A percentile compares a stretch with the other conserved stretches of the same genome.
phyloP scores from a whole-genome alignment of 92 coral and sea anemone species.

The Epizoanthus stellaris region DNA sequence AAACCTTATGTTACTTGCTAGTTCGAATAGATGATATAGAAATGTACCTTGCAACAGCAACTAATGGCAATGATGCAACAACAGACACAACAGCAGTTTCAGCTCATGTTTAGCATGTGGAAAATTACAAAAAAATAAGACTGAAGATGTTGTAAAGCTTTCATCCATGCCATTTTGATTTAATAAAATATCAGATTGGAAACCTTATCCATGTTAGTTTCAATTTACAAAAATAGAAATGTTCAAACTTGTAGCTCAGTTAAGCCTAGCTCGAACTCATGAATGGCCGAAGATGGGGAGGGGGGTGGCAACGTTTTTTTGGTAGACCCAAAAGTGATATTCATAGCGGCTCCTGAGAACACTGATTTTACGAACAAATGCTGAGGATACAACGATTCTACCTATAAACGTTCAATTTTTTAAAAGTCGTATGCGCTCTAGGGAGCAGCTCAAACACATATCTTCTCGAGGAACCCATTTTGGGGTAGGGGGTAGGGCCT shows the following conservation, averaged over 20 bases:
- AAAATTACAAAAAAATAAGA: slow-evolving; percentile 1
- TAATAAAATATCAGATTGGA: not conserved
- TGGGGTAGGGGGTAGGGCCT: slow-evolving; percentile 1
- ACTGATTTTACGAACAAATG: not conserved
- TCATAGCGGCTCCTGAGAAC: not conserved
- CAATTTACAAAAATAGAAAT: not conserved
- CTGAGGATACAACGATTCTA: not conserved
- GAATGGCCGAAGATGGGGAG: not conserved
- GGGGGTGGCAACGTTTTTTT: not conserved
- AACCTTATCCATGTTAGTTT: not conserved
- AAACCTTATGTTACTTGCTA: no score
- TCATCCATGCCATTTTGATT: not conserved
- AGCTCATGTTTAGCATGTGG: no score
- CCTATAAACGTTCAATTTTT: not conserved
- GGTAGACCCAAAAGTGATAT: not conserved
- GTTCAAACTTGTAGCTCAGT: slow-evolving; percentile 5
- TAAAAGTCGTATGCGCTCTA: not conserved
- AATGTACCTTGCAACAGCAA: no score
- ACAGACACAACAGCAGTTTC: no score
- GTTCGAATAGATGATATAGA: no score
- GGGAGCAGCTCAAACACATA: not conserved
- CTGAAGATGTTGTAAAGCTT: slow-evolving; percentile 33
- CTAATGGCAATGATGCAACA: no score
- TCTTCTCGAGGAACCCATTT: slow-evolving; percentile 3
- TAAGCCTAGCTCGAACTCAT: not conserved